Base-by-base conservation (phyloP, 2,113 vertebrate genomes). In the Mugil cephalus region DNA sequence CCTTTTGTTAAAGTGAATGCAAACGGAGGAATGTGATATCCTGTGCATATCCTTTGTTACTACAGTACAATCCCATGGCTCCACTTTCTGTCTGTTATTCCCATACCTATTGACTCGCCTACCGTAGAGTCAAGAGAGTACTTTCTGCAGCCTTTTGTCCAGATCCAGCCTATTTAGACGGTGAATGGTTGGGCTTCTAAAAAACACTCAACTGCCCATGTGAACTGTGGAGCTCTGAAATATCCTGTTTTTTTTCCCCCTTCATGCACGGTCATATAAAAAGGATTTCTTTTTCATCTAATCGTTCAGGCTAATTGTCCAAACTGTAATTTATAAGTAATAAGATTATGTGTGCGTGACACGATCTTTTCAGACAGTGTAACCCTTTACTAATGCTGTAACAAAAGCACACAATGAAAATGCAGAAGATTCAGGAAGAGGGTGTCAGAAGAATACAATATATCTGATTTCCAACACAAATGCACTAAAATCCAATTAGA, bases 21-120 rank as follows among this genome's bases (percentile, higher is more conserved):
- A 86, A 83, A 88, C 39, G 60, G 73, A 68, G 88, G 91, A 91
- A 93, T 92, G 91, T 90, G 89, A 92, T 91, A 91, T 86, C 83
- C 87, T 85, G 81, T 89, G 93, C 92, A 93, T 84, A 87, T 91
- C 82, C 88, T 93, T 93, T 94, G 91, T 93, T 89, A 68, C 86
- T 67, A 80, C 78, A 74, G 84, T 80, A 87, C 77, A 87, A 86
- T 75, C 89, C 79, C 81, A 71, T 65, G 77, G 85, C 86, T 87
- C 87, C 70, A 80, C 64, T 82, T 86, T 84, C 79, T 46, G 80
- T 82, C 77, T 63, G 84, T 80, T 87, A 86, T 61, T 80, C 73
- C 51, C 76, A 21, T 80, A 83, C 70, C 84, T 83, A 86, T 87
- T 90, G 83, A 88, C 83, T 79, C 50, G 68, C 67, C 77, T 77